Percentiles rank a stretch among this genome's conserved stretches.
These are phyloP conservation scores for Hydrolagus colliei DNA, from an alignment of 2,797 vertebrate species.

Conservation along the genomic window DNA sequence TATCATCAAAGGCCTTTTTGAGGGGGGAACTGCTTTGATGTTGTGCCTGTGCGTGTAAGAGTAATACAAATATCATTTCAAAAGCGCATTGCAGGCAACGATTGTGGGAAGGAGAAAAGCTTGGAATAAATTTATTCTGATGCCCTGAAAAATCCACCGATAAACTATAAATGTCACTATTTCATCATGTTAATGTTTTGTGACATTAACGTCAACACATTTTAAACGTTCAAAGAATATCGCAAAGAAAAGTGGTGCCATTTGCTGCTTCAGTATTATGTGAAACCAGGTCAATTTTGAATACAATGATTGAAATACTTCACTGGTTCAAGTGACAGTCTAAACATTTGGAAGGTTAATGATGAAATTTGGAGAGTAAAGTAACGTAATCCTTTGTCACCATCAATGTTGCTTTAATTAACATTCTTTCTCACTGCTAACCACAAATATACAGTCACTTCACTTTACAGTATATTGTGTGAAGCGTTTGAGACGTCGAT, in stretches of 20 bases:
- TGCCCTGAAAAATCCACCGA: neutral
- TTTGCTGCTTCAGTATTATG: too few species aligned
- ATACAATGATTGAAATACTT: too few species aligned
- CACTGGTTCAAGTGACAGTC: too few species aligned
- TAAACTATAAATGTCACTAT: neutral
- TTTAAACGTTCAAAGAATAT: conserved; percentile 14
- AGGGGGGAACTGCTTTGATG: conserved; percentile 7
- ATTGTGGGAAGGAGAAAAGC: neutral
- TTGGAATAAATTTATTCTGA: neutral
- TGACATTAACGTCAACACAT: neutral
- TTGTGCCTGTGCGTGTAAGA: neutral
- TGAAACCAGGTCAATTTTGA: too few species aligned
- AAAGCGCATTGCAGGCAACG: neutral
- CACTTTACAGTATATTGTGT: too few species aligned
- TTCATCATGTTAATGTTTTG: neutral
- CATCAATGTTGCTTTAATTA: too few species aligned
- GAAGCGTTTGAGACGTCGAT: too few species aligned
- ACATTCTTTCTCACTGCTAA: too few species aligned
- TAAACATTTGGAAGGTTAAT: too few species aligned
- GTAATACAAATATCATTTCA: conserved; percentile 1
- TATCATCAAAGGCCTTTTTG: conserved; percentile 12
- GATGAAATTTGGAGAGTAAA: too few species aligned
- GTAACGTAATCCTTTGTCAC: too few species aligned
- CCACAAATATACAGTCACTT: too few species aligned
- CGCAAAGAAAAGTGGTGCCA: neutral